Percentiles rank a stretch among this genome's conserved stretches.
Evolutionary conservation across 2,113 vertebrate genomes (phyloP).

Genomic region (Sorex araneus): DNA sequence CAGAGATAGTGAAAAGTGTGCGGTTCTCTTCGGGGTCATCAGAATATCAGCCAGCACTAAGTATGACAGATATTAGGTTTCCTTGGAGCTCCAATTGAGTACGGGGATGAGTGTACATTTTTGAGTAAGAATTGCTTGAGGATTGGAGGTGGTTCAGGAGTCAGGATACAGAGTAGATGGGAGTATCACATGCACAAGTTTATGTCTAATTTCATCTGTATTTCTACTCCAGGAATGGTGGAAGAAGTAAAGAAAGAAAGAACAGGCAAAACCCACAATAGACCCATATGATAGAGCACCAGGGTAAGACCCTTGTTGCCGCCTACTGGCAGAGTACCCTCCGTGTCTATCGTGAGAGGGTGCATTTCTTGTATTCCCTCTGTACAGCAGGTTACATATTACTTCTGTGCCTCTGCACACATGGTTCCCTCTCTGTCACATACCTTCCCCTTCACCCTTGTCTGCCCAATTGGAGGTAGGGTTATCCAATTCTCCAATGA

Average conservation of each 20-base stretch:
- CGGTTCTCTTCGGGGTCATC: background rate
- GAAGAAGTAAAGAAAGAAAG: background rate
- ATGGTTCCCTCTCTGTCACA: background rate
- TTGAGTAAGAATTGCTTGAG: background rate
- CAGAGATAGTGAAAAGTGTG: background rate
- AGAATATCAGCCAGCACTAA: background rate
- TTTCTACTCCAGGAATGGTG: background rate
- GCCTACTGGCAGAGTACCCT: conserved; percentile 6
- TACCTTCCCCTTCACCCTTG: background rate
- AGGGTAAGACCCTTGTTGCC: background rate
- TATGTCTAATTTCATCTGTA: background rate
- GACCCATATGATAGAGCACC: background rate
- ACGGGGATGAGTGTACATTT: background rate
- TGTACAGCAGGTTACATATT: background rate
- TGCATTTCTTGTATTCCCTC: background rate
- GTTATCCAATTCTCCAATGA: background rate
- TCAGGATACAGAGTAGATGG: background rate
- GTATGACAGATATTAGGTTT: too few relatives aligned
- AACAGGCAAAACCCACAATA: background rate
- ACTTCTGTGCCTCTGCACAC: background rate
- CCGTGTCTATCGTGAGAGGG: background rate
- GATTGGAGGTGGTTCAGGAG: background rate
- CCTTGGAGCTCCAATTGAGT: background rate
- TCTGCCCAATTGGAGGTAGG: background rate
- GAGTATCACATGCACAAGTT: background rate